phyloP scores from a whole-genome alignment of 2,113 vertebrate genomes.

The Plestiodon gilberti region DNA sequence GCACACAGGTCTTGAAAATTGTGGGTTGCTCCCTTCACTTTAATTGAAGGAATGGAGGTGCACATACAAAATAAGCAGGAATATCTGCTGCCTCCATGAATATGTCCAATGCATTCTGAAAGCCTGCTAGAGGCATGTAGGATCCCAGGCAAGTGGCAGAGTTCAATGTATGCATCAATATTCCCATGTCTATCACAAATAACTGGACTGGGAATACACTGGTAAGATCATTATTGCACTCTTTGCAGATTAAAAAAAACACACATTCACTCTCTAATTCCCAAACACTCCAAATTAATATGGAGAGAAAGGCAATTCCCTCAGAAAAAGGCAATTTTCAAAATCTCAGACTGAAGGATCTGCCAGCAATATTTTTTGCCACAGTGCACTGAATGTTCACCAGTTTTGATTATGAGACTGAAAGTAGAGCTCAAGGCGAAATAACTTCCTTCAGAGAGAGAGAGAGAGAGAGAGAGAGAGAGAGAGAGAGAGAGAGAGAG shows the following conservation, averaged over 20 bases:
- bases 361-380: not conserved
- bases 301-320: not conserved
- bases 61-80: not conserved
- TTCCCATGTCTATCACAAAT: not conserved
- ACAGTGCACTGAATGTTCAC: too few species aligned
- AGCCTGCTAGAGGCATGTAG: not conserved
- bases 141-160: too few species aligned
- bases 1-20: not conserved
- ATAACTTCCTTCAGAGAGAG: too few species aligned
- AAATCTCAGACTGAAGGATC: not conserved
- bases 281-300: not conserved
- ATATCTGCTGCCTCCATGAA: not conserved
- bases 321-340: not conserved
- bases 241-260: not conserved
- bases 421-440: too few species aligned
- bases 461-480: too few species aligned
- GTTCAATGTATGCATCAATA: not conserved
- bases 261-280: not conserved
- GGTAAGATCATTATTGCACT: not conserved
- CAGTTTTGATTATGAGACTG: too few species aligned
- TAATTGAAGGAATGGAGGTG: not conserved
- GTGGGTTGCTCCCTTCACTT: not conserved
- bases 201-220: not conserved
- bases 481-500: too few species aligned
- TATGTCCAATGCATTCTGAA: not conserved